A percentile compares a stretch with the other conserved stretches of the same genome.
These are phyloP conservation scores for Ctenoplectra terminalis DNA, from an alignment of 1,140 invertebrate species.

Conservation along the genomic window DNA sequence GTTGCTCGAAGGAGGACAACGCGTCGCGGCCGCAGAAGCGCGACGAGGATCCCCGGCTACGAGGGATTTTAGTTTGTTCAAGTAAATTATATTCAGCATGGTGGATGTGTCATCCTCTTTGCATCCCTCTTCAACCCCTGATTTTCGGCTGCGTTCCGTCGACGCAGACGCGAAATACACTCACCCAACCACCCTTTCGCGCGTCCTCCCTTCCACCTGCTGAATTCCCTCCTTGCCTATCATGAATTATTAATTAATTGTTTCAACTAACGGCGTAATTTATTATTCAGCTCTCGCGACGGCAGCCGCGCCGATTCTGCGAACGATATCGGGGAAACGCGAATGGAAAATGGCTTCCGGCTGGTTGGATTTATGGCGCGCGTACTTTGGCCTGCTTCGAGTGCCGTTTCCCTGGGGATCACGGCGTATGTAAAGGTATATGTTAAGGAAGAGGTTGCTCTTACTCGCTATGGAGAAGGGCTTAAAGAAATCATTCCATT, in stretches of 20 bases:
- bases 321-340: constrained; percentile 54
- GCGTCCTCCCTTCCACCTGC: constrained; percentile 66
- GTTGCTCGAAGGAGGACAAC: constrained; percentile 70
- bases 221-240: constrained; percentile 78
- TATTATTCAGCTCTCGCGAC: constrained; percentile 81
- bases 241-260: constrained; percentile 85
- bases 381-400: neutral
- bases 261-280: constrained; percentile 82
- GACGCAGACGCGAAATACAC: constrained; percentile 80
- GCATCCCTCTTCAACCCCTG: constrained; percentile 48
- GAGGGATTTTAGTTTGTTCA: constrained; percentile 81
- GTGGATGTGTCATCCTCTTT: constrained; percentile 68
- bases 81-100: constrained; percentile 83
- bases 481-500: neutral
- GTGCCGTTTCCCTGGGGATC: neutral
- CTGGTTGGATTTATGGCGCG: constrained; percentile 38
- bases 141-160: constrained; percentile 43
- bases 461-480: neutral
- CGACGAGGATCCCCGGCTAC: constrained; percentile 57
- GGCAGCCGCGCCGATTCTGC: constrained; percentile 63
- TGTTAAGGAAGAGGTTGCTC: neutral
- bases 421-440: neutral
- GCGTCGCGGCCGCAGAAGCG: constrained; percentile 48
- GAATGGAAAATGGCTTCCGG: constrained; percentile 61
- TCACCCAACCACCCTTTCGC: constrained; percentile 53